Evolutionary conservation across 1,140 invertebrate genomes (phyloP).

Genomic region (Halotydeus destructor): DNA sequence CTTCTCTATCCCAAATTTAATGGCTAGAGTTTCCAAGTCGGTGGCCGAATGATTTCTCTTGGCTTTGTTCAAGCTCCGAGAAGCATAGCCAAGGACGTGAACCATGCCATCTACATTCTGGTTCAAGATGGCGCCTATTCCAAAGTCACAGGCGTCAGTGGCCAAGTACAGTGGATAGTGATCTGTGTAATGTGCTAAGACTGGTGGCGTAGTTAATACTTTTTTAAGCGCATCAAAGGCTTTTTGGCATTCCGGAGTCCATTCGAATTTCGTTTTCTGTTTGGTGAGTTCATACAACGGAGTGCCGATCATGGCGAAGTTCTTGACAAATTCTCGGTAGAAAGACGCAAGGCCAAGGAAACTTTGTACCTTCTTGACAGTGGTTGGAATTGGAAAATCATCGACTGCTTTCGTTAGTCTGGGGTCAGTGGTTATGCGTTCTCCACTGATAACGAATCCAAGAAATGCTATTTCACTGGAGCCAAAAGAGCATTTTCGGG

Average conservation of each 20-base stretch:
- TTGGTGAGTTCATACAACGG: not conserved
- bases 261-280: not conserved
- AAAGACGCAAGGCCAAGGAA: conserved; percentile 25
- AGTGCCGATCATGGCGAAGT: conserved; percentile 18
- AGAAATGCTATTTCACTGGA: conserved; percentile 12
- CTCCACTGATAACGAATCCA: conserved; percentile 10
- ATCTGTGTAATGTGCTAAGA: not conserved
- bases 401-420: conserved; percentile 10
- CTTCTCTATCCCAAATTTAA: conserved; percentile 27
- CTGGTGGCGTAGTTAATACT: conserved; percentile 2
- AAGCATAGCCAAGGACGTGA: too few species aligned
- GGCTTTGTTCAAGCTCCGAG: conserved; percentile 18
- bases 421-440: conserved; percentile 14
- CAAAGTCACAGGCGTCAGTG: conserved; percentile 1
- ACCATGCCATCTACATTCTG: conserved; percentile 2
- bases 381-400: conserved; percentile 10
- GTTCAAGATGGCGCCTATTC: conserved; percentile 1
- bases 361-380: conserved; percentile 21
- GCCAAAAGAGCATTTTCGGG: conserved; percentile 14
- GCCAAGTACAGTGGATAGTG: not conserved
- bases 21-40: conserved; percentile 30
- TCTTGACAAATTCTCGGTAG: conserved; percentile 14
- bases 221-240: conserved; percentile 10
- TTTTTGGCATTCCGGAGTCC: not conserved
- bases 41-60: conserved; percentile 27